Base-by-base conservation (phyloP, 1,140 invertebrate species). In the Microplitis demolitor region DNA sequence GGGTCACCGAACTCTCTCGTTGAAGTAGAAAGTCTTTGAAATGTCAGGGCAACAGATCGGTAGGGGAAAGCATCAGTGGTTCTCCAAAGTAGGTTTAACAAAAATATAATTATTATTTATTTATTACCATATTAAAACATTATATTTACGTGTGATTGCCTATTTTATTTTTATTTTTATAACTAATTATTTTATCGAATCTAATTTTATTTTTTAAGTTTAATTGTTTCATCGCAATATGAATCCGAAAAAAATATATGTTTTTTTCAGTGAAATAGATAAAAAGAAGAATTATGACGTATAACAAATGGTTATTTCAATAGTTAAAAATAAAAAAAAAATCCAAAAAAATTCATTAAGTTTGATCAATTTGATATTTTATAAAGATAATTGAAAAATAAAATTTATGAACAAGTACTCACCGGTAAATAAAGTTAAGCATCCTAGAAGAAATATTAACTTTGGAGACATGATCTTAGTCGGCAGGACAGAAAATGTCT, bases 21-120 rank as follows among this genome's bases (percentile, higher is more conserved):
- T 77, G 76, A 82, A 85, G 82, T 86, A 85, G 84, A 85, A 86
- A 85, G 84, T 85, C 83, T 83, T 84, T 80, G 72, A 85, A 86
- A 85, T 86, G 85, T 85, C 85, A 86, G 80, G 80, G 81, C 81
- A 74, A 82, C 50, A 78, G 16, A 31, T 11, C 51, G 51, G 60
- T 62, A 72, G 79, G 81, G 82, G 79, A 84, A 86, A 82, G 82
- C 78, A 78, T 79, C 79, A 80, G 80, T 76, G 78, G 79, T 81
- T 82, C 80, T 79, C 78, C 71, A 79, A 82, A 83, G 75, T 78
- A 75, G 78, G 78, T 78, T 80, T 69, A 9, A 13, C 9, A 9
- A 13, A 69, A 56, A 53, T 45, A 4, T 13, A 58, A 5, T 71
- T 63, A 34, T 24, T 33, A 56, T 64, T 66, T 54, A 54, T 11